These are phyloP conservation scores for Formica selysi DNA, from an alignment of 1,140 invertebrate genomes.

Conservation along the genomic window DNA sequence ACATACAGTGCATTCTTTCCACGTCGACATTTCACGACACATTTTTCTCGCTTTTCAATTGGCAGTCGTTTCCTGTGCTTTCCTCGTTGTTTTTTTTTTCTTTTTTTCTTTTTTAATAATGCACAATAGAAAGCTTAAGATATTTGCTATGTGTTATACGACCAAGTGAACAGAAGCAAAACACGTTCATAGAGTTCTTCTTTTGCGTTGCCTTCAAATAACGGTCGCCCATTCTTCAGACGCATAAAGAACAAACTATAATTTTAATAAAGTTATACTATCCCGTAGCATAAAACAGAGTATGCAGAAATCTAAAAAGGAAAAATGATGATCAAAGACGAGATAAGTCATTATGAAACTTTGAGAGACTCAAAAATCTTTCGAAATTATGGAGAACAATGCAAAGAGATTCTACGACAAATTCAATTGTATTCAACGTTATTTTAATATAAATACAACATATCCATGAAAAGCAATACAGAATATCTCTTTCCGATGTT, in stretches of 20 bases:
- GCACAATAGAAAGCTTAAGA: conserved; percentile 32
- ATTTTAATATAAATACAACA: conserved; percentile 1
- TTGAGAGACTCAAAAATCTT: not conserved
- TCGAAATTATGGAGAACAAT: conserved; percentile 16
- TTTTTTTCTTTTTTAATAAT: conserved; percentile 39
- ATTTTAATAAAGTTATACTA: conserved; percentile 30
- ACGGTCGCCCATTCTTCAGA: not conserved
- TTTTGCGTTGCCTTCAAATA: conserved; percentile 13
- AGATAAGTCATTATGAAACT: conserved; percentile 1
- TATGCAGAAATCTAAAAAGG: conserved; percentile 34
- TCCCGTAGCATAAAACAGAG: not conserved
- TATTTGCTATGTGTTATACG: not conserved
- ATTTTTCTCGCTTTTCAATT: conserved; percentile 14
- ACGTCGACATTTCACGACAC: conserved; percentile 11
- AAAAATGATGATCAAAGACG: conserved; percentile 21
- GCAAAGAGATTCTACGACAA: not conserved
- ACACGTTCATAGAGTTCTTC: not conserved
- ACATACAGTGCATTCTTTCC: not conserved
- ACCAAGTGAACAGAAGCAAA: not conserved
- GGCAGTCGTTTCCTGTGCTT: not conserved
- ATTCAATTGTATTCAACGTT: not conserved
- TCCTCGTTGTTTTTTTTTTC: not conserved
- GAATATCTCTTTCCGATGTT: not conserved
- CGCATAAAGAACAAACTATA: conserved; percentile 7
- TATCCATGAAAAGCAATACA: not conserved